Evolutionary conservation across 2,888 invertebrate species (phyloP), one percentile per base, ranked within the genome.

Genomic region (Lycophotia porphyrea): DNA sequence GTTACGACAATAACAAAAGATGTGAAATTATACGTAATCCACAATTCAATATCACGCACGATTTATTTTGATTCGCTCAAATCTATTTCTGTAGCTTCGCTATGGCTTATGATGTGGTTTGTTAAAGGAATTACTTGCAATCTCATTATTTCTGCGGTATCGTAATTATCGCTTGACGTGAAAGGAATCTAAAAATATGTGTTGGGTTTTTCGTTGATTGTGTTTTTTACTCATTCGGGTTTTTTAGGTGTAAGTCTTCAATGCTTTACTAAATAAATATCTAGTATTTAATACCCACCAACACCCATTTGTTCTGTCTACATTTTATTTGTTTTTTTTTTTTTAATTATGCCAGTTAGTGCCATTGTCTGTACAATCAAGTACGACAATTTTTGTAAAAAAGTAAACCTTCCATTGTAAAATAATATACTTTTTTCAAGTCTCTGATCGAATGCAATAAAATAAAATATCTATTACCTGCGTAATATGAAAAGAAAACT

Each of bases 131-230:
- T 80, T 39, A 60, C 21, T 49, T 39, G 67, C 27, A 31, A 74
- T 42, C 58, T 36, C 55, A 81, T 81, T 84, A 84, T 68, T 74
- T 78, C 47, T 68, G 71, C 13, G 60, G 67, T 44, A 18, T 61
- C 49, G 64, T 66, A 58, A 81, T 71, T 63, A 72, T n/a, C 13
- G 47, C 9, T 64, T 72, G 42, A 44, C 42, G 18, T 64, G 18
- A 55, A n/a, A 24, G n/a, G 9, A 31, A 55, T 44, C 9, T 55
- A 27, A 31, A 34, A 42, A 44, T 44, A 36, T 27, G 8, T 27
- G 5, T 2, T 18, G 8, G 18, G 9, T 21, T 18, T 21, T 18
- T 58, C 8, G 21, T n/a, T 52, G 52, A 21, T n/a, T 7, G n/a
- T n/a, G 52, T n/a, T 52, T n/a, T n/a, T n/a, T 52, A 52, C 5